These are phyloP conservation scores for Reticulitermes speratus DNA, from an alignment of 1,140 invertebrate species.

Conservation along the genomic window DNA sequence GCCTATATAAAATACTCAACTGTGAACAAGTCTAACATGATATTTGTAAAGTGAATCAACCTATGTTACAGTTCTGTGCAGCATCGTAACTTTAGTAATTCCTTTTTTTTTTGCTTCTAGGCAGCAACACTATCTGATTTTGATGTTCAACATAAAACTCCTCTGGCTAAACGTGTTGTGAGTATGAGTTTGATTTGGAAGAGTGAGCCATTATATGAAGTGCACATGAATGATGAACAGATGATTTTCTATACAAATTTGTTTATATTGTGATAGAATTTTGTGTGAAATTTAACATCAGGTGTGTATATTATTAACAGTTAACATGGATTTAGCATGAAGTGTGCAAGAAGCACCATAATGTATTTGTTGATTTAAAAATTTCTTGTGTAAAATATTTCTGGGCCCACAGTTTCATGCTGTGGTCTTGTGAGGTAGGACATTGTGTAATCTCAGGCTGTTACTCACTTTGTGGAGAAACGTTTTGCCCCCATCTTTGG, in stretches of 20 bases:
- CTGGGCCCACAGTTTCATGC: too few species aligned
- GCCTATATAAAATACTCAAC: too few species aligned
- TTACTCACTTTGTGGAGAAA: too few species aligned
- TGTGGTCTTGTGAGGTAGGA: too few species aligned
- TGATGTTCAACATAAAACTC: slow-evolving; percentile 68
- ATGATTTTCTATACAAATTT: background rate
- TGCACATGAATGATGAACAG: background rate
- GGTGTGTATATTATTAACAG: slow-evolving; percentile 35
- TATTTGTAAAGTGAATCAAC: too few species aligned
- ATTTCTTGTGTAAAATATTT: background rate
- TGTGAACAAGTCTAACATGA: too few species aligned
- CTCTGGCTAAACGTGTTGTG: slow-evolving; percentile 58
- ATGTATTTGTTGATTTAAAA: background rate
- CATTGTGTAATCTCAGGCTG: too few species aligned
- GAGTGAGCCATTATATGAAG: background rate
- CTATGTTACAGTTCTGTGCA: too few species aligned
- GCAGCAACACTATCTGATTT: slow-evolving; percentile 54
- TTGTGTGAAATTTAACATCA: slow-evolving; percentile 36
- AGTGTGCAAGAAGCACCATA: background rate
- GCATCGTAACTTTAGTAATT: background rate
- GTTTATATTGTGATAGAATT: slow-evolving; percentile 30
- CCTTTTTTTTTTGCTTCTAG: slow-evolving; percentile 26
- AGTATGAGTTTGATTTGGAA: slow-evolving; percentile 32
- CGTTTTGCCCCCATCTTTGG: too few species aligned
- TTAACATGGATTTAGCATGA: background rate